Evolutionary conservation across 1,140 invertebrate species (phyloP).

Genomic region (Pomacea maculata): DNA sequence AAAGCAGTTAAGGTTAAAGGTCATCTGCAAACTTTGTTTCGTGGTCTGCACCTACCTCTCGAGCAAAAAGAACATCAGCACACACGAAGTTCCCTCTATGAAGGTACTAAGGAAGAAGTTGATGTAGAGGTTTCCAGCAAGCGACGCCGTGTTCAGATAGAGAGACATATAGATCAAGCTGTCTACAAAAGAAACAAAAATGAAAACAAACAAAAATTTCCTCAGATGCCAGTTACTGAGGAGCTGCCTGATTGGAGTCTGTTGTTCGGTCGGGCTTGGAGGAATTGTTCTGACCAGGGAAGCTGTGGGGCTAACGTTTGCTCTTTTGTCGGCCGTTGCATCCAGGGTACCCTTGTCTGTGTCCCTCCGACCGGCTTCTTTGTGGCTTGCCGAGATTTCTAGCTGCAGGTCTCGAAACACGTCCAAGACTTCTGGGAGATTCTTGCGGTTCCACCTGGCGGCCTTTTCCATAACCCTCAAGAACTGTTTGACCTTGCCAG

Average conservation of each 20-base stretch:
- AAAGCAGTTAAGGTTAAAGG: too few relatives aligned
- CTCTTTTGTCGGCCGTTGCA: background rate
- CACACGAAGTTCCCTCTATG: constrained; percentile 32
- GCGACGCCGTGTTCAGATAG: constrained; percentile 38
- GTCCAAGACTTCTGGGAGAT: background rate
- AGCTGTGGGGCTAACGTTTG: background rate
- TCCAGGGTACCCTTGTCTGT: background rate
- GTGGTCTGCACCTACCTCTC: constrained; percentile 18
- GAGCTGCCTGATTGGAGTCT: background rate
- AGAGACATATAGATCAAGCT: constrained; percentile 48
- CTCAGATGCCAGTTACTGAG: background rate
- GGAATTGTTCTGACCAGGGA: background rate
- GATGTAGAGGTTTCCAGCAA: constrained; percentile 44
- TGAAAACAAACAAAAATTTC: background rate
- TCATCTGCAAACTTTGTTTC: too few relatives aligned
- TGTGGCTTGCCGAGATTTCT: background rate
- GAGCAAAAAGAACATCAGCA: constrained; percentile 9
- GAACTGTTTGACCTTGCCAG: constrained; percentile 10
- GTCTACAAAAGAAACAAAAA: constrained; percentile 36
- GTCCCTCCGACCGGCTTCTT: too few relatives aligned
- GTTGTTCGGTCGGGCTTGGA: background rate
- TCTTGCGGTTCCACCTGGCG: constrained; percentile 4
- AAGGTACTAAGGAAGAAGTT: constrained; percentile 41
- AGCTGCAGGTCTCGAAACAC: background rate
- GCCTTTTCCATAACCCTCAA: constrained; percentile 13